phyloP scores from a whole-genome alignment of 1,140 invertebrate species.

The Odontomachus brunneus region DNA sequence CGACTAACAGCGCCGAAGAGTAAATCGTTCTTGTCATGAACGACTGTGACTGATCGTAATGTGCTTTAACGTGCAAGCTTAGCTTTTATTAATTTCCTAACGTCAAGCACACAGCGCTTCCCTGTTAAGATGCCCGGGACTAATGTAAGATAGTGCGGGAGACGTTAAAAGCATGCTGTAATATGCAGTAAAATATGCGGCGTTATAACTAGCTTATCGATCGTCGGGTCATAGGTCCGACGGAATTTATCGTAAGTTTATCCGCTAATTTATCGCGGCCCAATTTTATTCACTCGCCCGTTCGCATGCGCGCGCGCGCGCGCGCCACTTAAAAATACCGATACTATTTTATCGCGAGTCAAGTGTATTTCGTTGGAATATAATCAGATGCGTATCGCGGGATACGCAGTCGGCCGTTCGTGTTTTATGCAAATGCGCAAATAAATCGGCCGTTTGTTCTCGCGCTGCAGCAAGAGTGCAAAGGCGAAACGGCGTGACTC shows the following conservation, averaged over 20 bases:
- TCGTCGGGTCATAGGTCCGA: conserved; percentile 5
- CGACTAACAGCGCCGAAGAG: not conserved
- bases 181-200: conserved; percentile 65
- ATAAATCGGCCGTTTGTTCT: conserved; percentile 39
- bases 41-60: not conserved
- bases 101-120: not conserved
- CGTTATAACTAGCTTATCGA: conserved; percentile 69
- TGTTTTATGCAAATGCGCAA: conserved; percentile 56
- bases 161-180: conserved; percentile 54
- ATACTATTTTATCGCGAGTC: conserved; percentile 26
- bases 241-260: conserved; percentile 67
- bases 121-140: conserved; percentile 4
- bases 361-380: conserved; percentile 54
- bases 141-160: conserved; percentile 50
- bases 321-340: conserved; percentile 24
- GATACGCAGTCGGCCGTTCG: not conserved
- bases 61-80: not conserved
- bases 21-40: not conserved
- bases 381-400: conserved; percentile 59
- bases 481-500: conserved; percentile 31
- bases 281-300: too few species aligned
- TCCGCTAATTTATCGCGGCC: conserved; percentile 44
- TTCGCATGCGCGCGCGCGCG: not conserved
- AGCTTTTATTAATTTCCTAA: conserved; percentile 18
- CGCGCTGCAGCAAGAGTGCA: conserved; percentile 26